These are phyloP conservation scores for Artemia sp. DNA, from an alignment of 2,888 invertebrate species.

Conservation along the genomic window DNA sequence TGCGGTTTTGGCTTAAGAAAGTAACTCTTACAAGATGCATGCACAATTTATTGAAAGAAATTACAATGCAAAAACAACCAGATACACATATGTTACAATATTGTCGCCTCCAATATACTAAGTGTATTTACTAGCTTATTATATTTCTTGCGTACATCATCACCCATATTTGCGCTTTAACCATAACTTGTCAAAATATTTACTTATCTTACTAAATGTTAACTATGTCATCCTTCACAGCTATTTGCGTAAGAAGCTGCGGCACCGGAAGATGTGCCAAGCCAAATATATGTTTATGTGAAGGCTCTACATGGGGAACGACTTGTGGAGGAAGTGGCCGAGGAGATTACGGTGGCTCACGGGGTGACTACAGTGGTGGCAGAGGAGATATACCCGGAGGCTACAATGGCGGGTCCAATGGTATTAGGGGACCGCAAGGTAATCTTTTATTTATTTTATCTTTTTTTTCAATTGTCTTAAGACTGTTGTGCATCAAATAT, in stretches of 20 bases:
- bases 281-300: conserved; percentile 63
- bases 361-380: conserved; percentile 21
- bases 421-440: conserved; percentile 6
- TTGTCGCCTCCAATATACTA: too few species aligned
- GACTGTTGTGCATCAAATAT: background rate
- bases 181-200: conserved; percentile 17
- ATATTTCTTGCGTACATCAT: background rate
- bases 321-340: conserved; percentile 18
- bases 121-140: background rate
- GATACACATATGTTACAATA: too few species aligned
- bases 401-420: conserved; percentile 22
- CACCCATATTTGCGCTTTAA: conserved; percentile 21
- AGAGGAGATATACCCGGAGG: conserved; percentile 20
- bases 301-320: conserved; percentile 32
- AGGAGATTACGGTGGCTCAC: conserved; percentile 17
- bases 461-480: background rate
- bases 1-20: too few species aligned
- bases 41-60: too few species aligned
- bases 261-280: conserved; percentile 56
- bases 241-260: conserved; percentile 53
- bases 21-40: too few species aligned
- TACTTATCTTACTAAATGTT: background rate
- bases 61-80: too few species aligned
- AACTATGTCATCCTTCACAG: conserved; percentile 34
- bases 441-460: background rate